Base-by-base conservation (phyloP, 1,140 invertebrate species). In the Hetaerina americana region DNA sequence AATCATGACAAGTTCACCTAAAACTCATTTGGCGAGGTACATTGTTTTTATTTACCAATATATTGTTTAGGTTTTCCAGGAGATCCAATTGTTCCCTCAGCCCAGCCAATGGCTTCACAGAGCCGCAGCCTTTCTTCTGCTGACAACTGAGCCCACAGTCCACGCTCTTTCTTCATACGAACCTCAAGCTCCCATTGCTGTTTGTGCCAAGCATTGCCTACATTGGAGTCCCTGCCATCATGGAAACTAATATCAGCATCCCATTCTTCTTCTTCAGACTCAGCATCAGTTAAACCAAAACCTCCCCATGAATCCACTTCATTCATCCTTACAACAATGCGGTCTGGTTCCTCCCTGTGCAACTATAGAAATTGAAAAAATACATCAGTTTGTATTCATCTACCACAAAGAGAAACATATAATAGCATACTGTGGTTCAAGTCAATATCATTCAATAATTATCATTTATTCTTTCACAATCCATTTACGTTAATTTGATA, bases 101-200 rank as follows among this genome's bases (percentile, higher is more conserved):
- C 78, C 75, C 81, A 83, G 5, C 82, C 82, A 71, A 91, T 88
- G 25, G 86, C 83, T 76, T 88, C 85, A 77, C 85, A 90, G 6
- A 91, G 80, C 69, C 83, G 82, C 73, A 84, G 81, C 76, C 86
- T 87, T 78, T 91, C 89, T 49, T 88, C 86, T 49, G 86, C 84
- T 1, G 87, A 87, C n/a, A 91, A 78, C 75, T 87, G 84, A 25
- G 85, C 85, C 86, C 88, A 88, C 72, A 89, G 81, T 24, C 81
- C 85, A 70, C 81, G 79, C 18, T 78, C 80, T 71, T 86, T 84
- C 69, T 85, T 86, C 6, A 77, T 73, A 0, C 15, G 40, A 3
- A 57, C 15, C 40, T 57, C 40, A 18, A 57, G 22, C 22, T 57
- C 40, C 40, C 40, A 57, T 57, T 57, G 40, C 22, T 57, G 15